A percentile compares a stretch with the other conserved stretches of the same genome.
Evolutionary conservation across 2,888 invertebrate species (phyloP).

Genomic region (Meteorus colon): DNA sequence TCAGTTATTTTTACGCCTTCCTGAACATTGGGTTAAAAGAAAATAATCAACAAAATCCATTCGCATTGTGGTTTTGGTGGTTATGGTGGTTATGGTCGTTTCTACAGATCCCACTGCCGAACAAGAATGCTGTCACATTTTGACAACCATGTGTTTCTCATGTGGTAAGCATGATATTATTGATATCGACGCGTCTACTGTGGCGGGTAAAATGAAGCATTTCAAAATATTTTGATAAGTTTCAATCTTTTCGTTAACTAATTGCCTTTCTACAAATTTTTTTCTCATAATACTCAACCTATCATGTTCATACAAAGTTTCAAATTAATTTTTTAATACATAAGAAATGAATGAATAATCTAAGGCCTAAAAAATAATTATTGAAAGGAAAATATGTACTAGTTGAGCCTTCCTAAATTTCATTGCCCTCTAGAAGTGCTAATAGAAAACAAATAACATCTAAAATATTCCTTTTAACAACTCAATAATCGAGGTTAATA

Average conservation of each 20-base stretch:
- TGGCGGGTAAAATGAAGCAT: no score
- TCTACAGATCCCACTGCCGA: not conserved
- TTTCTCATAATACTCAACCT: no score
- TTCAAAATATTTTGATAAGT: no score
- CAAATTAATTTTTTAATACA: no score
- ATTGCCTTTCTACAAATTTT: not conserved
- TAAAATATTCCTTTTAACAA: not conserved
- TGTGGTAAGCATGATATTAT: not conserved
- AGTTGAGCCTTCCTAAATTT: not conserved
- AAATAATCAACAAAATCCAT: not conserved
- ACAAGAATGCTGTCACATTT: not conserved
- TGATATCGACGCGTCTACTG: not conserved
- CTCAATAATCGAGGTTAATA: not conserved
- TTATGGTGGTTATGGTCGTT: not conserved
- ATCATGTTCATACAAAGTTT: no score
- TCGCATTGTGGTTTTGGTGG: not conserved
- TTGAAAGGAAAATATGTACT: not conserved
- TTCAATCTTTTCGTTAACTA: no score
- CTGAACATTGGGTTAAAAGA: not conserved
- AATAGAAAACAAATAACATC: no score
- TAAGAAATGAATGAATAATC: no score
- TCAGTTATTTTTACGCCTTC: slow-evolving; percentile 26
- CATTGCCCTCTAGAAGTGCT: not conserved
- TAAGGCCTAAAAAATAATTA: not conserved
- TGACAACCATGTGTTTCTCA: not conserved